These are phyloP conservation scores for Periophthalmus magnuspinnatus DNA, from an alignment of 2,797 vertebrate species.

Conservation along the genomic window DNA sequence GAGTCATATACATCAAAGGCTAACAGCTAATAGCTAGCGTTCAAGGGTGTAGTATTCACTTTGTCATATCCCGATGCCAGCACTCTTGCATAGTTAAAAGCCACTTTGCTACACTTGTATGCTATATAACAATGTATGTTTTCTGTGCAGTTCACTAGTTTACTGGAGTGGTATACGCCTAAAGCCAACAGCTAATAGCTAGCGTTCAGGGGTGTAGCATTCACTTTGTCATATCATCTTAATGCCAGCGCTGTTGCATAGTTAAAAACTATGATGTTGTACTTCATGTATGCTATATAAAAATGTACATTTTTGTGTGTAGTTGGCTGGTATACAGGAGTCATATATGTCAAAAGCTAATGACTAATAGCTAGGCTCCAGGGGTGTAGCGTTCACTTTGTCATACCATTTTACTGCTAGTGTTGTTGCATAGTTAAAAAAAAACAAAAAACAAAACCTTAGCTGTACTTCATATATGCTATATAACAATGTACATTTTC, in stretches of 20 bases:
- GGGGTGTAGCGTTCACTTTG: too few species aligned
- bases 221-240: background rate
- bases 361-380: too few species aligned
- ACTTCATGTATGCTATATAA: too few species aligned
- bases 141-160: too few species aligned
- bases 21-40: conserved; percentile 9
- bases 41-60: conserved; percentile 4
- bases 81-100: conserved; percentile 19
- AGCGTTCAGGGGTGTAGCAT: conserved; percentile 1
- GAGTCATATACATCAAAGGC: background rate
- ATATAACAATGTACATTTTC: background rate
- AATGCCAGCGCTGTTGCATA: conserved; percentile 26
- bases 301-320: background rate
- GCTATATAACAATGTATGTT: too few species aligned
- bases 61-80: conserved; percentile 3
- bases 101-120: too few species aligned
- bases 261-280: background rate
- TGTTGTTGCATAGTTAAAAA: conserved; percentile 5
- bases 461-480: too few species aligned
- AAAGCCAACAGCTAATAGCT: conserved; percentile 8
- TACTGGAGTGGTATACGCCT: background rate
- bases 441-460: too few species aligned
- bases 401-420: background rate
- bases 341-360: too few species aligned
- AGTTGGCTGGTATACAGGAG: conserved; percentile 8